Evolutionary conservation across 1,140 invertebrate genomes (phyloP).

Genomic region (Spodoptera litura): DNA sequence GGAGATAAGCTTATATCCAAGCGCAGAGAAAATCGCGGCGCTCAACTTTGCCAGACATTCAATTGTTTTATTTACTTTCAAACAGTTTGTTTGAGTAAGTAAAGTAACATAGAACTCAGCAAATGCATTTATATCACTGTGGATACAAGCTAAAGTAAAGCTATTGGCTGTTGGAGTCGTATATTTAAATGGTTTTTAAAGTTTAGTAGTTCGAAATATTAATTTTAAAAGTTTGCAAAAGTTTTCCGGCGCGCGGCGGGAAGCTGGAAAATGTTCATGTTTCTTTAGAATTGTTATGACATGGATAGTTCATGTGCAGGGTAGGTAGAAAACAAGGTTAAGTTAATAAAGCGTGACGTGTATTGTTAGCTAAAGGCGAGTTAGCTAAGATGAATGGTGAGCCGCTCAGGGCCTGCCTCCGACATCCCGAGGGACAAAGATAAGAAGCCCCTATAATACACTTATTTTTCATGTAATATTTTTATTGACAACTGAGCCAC

Average conservation of each 20-base stretch:
- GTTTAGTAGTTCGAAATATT: neutral
- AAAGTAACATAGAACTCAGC: neutral
- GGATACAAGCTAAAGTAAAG: neutral
- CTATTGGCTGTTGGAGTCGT: neutral
- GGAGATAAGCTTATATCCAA: constrained; percentile 30
- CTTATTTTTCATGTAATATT: constrained; percentile 26
- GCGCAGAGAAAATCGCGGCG: constrained; percentile 13
- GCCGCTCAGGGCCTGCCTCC: neutral
- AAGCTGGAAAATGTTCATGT: too few relatives aligned
- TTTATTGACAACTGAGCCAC: constrained; percentile 16
- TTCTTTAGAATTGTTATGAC: neutral
- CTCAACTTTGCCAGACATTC: constrained; percentile 2
- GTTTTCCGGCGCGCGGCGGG: constrained; percentile 1
- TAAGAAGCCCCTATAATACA: constrained; percentile 27
- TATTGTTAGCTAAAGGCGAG: constrained; percentile 32
- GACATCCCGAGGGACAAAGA: neutral
- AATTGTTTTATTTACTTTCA: constrained; percentile 42
- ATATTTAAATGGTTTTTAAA: constrained; percentile 7
- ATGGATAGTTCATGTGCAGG: neutral
- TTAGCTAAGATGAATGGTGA: constrained; percentile 39
- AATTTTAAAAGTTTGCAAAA: constrained; percentile 13
- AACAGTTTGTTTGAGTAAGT: constrained; percentile 33
- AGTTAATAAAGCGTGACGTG: constrained; percentile 43
- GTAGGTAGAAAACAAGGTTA: constrained; percentile 23
- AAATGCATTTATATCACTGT: neutral